Conservation (phyloP, 1,140 invertebrate genomes). For the Drosophila truncata region DNA sequence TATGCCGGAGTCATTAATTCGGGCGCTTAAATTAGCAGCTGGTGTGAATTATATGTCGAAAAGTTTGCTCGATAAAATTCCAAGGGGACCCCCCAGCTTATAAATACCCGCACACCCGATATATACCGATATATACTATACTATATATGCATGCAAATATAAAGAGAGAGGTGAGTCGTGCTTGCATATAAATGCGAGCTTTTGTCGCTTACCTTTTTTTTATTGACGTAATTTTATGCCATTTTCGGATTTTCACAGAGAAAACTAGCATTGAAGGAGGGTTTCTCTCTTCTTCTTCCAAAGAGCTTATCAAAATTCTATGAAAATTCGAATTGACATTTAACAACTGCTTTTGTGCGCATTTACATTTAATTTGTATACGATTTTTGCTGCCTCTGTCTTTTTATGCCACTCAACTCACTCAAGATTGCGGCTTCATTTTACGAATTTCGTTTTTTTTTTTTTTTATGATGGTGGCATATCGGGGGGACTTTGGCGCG, state of each 20-base stretch:
- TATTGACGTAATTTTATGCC: slow-evolving; percentile 76
- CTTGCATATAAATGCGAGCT: slow-evolving; percentile 55
- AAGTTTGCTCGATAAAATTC: slow-evolving; percentile 79
- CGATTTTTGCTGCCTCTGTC: slow-evolving; percentile 48
- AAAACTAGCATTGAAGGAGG: slow-evolving; percentile 35
- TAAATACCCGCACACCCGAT: slow-evolving; percentile 16
- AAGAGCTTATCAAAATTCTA: slow-evolving; percentile 75
- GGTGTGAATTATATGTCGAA: slow-evolving; percentile 77
- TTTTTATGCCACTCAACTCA: slow-evolving; percentile 43
- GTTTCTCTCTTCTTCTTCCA: background rate
- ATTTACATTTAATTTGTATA: slow-evolving; percentile 81
- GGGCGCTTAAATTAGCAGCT: slow-evolving; percentile 79
- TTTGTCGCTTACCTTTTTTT: slow-evolving; percentile 72
- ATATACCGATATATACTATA: slow-evolving; percentile 18
- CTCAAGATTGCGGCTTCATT: slow-evolving; percentile 76
- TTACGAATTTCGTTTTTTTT: slow-evolving; percentile 22
- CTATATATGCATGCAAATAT: slow-evolving; percentile 30
- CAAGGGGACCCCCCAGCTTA: background rate
- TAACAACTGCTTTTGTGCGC: slow-evolving; percentile 70
- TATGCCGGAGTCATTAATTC: slow-evolving; percentile 72
- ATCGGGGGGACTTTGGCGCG: slow-evolving; percentile 19
- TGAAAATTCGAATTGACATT: slow-evolving; percentile 80
- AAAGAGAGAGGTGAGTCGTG: slow-evolving; percentile 21
- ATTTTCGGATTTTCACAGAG: slow-evolving; percentile 52
- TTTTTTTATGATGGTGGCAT: slow-evolving; percentile 12